phyloP scores from a whole-genome alignment of 2,113 vertebrate species.

The Cynoglossus semilaevis region DNA sequence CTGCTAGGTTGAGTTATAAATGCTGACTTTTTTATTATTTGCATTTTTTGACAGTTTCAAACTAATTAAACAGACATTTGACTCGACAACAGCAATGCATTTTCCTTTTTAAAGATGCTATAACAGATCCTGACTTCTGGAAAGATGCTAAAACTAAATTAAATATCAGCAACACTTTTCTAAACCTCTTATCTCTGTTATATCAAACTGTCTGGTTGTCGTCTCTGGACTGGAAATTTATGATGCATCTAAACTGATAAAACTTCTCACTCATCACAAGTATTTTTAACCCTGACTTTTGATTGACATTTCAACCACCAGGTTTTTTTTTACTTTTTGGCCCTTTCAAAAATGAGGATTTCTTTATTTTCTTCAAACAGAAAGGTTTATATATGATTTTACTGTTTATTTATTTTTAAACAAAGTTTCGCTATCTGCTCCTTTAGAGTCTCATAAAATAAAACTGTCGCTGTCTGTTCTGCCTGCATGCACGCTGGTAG shows the following conservation, averaged over 20 bases:
- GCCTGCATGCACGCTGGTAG: not conserved
- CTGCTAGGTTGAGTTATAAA: slow-evolving; percentile 12
- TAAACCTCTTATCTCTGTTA: slow-evolving; percentile 1
- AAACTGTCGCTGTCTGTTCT: too few species aligned
- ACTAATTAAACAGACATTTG: not conserved
- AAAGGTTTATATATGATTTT: too few species aligned
- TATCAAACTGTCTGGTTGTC: not conserved
- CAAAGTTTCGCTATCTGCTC: too few species aligned
- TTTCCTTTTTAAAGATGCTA: not conserved
- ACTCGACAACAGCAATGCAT: not conserved
- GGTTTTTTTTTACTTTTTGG: too few species aligned
- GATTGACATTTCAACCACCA: too few species aligned
- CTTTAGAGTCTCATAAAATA: too few species aligned
- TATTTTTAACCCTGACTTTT: too few species aligned
- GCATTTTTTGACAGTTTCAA: not conserved
- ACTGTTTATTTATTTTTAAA: too few species aligned
- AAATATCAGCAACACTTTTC: not conserved
- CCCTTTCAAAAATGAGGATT: too few species aligned
- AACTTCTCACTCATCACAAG: not conserved
- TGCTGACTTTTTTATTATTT: slow-evolving; percentile 4
- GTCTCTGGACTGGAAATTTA: not conserved
- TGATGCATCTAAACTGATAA: not conserved
- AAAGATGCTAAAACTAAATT: not conserved
- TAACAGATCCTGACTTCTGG: not conserved
- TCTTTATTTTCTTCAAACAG: too few species aligned